A percentile compares a stretch with the other conserved stretches of the same genome.
Conservation (phyloP, 2,113 vertebrate species). For the Bothrops jararaca region DNA sequence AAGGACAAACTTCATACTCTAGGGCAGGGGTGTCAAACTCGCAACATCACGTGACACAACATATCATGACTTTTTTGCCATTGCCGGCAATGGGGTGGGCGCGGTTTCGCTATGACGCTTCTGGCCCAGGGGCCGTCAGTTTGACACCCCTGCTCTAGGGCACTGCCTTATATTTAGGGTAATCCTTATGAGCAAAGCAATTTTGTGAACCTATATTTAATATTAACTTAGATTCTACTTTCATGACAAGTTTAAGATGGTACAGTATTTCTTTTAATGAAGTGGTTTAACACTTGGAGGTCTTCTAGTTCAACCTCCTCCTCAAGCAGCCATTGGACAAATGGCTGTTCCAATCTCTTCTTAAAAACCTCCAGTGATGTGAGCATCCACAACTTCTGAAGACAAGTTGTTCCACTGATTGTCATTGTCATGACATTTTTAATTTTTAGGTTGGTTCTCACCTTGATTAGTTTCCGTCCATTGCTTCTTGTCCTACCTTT, state of each 20-base stretch:
- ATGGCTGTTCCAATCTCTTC: neutral
- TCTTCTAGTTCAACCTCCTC: neutral
- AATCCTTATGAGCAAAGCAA: neutral
- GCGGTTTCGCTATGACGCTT: too few relatives aligned
- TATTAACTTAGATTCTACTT: neutral
- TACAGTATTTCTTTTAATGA: neutral
- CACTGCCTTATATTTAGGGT: neutral
- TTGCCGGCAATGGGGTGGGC: too few relatives aligned
- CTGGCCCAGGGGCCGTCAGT: too few relatives aligned
- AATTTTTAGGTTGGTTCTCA: neutral
- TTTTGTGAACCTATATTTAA: neutral
- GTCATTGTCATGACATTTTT: neutral
- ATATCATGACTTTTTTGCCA: too few relatives aligned
- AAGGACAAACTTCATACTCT: neutral
- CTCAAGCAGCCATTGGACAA: neutral
- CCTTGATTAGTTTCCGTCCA: neutral
- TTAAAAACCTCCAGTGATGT: neutral
- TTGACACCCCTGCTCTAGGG: neutral
- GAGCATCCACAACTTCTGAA: neutral
- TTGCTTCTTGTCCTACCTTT: neutral
- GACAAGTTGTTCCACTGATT: neutral
- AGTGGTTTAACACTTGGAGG: neutral
- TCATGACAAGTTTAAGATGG: neutral
- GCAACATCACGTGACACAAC: too few relatives aligned
- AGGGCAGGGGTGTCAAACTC: too few relatives aligned